Conservation (phyloP, 2,113 vertebrate species). For the Tychaedon coryphoeus region DNA sequence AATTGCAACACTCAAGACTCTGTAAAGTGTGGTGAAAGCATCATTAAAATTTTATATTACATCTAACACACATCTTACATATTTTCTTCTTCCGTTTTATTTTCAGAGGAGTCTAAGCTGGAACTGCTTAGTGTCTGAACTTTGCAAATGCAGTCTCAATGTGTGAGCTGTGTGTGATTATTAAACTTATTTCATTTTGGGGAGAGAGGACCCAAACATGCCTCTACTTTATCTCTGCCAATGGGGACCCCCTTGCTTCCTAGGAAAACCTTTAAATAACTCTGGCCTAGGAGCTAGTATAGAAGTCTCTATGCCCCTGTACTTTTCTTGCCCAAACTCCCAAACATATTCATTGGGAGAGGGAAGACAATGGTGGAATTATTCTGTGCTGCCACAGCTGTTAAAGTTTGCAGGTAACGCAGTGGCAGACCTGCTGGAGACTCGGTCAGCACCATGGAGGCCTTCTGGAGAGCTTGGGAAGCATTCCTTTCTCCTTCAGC, state of each 20-base stretch:
- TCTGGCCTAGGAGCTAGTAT: neutral
- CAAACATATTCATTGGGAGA: slow-evolving; percentile 82
- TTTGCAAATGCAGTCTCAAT: neutral
- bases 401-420: slow-evolving; percentile 83
- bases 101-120: neutral
- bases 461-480: slow-evolving; percentile 84
- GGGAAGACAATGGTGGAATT: slow-evolving; percentile 91
- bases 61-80: neutral
- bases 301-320: neutral
- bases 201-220: neutral
- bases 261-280: neutral
- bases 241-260: neutral
- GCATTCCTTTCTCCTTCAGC: slow-evolving; percentile 82
- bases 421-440: slow-evolving; percentile 82
- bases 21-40: neutral
- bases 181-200: neutral
- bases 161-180: neutral
- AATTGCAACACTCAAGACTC: neutral
- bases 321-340: slow-evolving; percentile 48
- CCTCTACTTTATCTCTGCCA: neutral
- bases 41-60: neutral
- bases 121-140: neutral
- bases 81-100: neutral
- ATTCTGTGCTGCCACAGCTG: slow-evolving; percentile 80
- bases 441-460: slow-evolving; percentile 79